Base-by-base conservation (phyloP, 2,888 invertebrate species). In the Pinctada fucata region DNA sequence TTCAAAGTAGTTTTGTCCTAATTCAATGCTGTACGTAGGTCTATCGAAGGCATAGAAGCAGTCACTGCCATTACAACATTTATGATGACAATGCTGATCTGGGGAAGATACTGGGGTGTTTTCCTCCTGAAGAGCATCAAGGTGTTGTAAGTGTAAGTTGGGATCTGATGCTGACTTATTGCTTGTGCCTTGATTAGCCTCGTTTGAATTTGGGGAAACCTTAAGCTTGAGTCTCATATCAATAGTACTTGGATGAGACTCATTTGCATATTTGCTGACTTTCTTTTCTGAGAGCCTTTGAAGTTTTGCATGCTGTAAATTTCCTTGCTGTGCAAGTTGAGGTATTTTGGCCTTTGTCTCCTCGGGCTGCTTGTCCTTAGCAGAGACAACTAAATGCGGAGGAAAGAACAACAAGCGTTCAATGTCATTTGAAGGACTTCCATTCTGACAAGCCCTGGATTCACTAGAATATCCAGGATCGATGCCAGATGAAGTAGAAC, bases 351-450 rank as follows among this genome's bases (percentile, higher is more conserved):
- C 49, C 49, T 69, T 68, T 5, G 48, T 65, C 31, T 72, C 49
- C n/a, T 72, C 80, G 49, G 49, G 66, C 45, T 78, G 67, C 68
- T 67, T 69, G 49, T 72, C 70, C 49, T 77, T 77, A 51, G 49
- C 49, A 49, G 77, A 72, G 31, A 79, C 82, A 71, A 89, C 88
- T 6, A 88, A 82, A 79, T 89, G 89, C n/a, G 89, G 89, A 58
- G 89, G 89, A 58, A 84, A 87, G 75, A 89, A 89, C 13, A 89
- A 84, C 13, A 89, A 79, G 50, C 88, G 81, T 69, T 89, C 88
- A 75, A 89, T 84, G 81, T 86, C 86, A 79, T 80, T 85, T 68
- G 83, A 78, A 16, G 86, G 86, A 79, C 84, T 84, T 64, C 80
- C 80, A 47, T 75, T 76, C 63, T 81, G 77, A 78, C 79, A 83